Base-by-base conservation (phyloP, 2,888 invertebrate species). In the Himalopsyche japonica region DNA sequence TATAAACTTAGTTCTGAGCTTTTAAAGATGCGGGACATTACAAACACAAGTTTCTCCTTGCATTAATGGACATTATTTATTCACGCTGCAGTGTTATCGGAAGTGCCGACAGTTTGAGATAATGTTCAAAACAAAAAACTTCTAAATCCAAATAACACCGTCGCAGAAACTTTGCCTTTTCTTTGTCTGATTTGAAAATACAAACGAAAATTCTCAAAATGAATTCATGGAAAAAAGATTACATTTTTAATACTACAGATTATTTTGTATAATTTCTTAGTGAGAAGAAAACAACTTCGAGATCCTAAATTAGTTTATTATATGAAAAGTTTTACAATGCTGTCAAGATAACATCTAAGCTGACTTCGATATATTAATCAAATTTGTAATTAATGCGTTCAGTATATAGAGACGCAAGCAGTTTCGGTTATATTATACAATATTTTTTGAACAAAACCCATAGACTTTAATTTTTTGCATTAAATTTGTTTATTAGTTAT, bases 21-120 rank as follows among this genome's bases (percentile, higher is more conserved):
- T 57, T 57, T 24, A 43, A 57, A 20, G 57, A 57, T 57, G 57
- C 57, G 57, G 57, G 57, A 57, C 57, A 57, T 57, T 57, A 20
- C 57, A 57, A 57, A 57, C 57, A 57, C 57, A 57, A 57, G 57
- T 57, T 34, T 27, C 76, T 76, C 27, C 76, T 32, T 30, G 76
- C 34, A 76, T 76, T 76, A 76, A 32, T 34, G 76, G n/a, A 32
- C 76, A 76, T 76, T 76, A 76, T 76, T 76, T 76, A 76, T 76
- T 76, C 76, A 76, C 30, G n/a, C 32, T 76, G 76, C 30, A 34
- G 32, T 34, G 76, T 76, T 32, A 76, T 76, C 76, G 30, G 76
- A 76, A 32, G 76, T 76, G 32, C 76, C 76, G 32, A 34, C 76
- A 34, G 76, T 34, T 76, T 34, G 18, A 34, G 57, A 57, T 57